phyloP scores from a whole-genome alignment of 2,888 invertebrate genomes.

The Drosophila prostipennis region DNA sequence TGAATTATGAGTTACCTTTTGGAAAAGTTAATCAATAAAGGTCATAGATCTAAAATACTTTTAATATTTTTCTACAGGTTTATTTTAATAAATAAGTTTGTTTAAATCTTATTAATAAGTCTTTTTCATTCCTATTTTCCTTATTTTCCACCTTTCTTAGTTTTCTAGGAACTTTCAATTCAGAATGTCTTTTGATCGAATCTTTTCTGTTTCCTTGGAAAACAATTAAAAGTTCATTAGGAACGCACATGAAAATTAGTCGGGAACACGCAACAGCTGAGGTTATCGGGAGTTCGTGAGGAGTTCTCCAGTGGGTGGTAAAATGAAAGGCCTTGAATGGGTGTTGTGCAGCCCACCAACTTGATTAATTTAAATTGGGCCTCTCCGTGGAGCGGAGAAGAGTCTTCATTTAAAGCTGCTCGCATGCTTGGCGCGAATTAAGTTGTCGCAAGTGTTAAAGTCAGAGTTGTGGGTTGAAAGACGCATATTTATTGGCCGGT shows the following conservation, averaged over 20 bases:
- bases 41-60: too few relatives aligned
- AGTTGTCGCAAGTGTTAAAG: slow-evolving; percentile 75
- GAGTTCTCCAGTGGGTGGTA: slow-evolving; percentile 18
- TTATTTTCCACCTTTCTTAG: background rate
- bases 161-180: slow-evolving; percentile 46
- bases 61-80: too few relatives aligned
- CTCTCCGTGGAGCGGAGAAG: slow-evolving; percentile 11
- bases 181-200: slow-evolving; percentile 53
- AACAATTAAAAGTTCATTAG: slow-evolving; percentile 76
- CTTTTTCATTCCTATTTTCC: background rate
- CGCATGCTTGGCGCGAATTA: slow-evolving; percentile 75
- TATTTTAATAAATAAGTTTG: too few relatives aligned
- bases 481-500: slow-evolving; percentile 36
- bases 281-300: slow-evolving; percentile 22
- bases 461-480: slow-evolving; percentile 24
- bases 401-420: slow-evolving; percentile 35
- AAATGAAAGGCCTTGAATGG: slow-evolving; percentile 7
- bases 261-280: slow-evolving; percentile 53
- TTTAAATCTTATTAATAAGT: background rate
- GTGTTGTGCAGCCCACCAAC: slow-evolving; percentile 17
- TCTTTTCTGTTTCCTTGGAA: slow-evolving; percentile 50
- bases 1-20: slow-evolving; percentile 10
- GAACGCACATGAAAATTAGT: slow-evolving; percentile 59
- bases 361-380: slow-evolving; percentile 68
- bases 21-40: background rate